A percentile compares a stretch with the other conserved stretches of the same genome.
Conservation (phyloP, 2,797 vertebrate species). For the Liparis tanakae region DNA sequence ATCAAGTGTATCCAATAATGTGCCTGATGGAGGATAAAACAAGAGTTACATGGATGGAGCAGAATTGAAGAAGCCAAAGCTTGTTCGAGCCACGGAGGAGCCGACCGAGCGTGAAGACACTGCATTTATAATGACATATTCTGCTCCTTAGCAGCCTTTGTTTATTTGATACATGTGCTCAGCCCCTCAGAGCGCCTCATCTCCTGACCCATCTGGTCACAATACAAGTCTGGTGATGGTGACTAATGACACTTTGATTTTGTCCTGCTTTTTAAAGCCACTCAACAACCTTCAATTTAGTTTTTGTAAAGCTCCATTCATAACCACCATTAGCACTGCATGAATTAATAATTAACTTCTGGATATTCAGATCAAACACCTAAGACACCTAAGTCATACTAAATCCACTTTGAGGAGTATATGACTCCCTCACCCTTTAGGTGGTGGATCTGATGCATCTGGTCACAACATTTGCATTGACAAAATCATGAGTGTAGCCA, state of each 20-base stretch:
- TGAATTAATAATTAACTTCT: neutral
- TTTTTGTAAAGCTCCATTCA: neutral
- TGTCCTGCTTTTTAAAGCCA: neutral
- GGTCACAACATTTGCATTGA: too few species aligned
- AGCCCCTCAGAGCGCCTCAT: slow-evolving; percentile 6
- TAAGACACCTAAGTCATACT: neutral
- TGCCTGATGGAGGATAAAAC: slow-evolving; percentile 4
- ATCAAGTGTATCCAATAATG: neutral
- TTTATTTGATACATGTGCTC: slow-evolving; percentile 41
- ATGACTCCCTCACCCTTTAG: too few species aligned
- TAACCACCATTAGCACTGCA: neutral
- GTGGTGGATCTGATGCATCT: too few species aligned
- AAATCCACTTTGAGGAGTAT: neutral
- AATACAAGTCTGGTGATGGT: neutral
- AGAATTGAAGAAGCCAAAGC: slow-evolving; percentile 60
- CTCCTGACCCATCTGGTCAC: slow-evolving; percentile 30
- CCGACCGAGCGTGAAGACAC: slow-evolving; percentile 65
- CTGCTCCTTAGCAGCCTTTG: slow-evolving; percentile 67
- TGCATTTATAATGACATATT: slow-evolving; percentile 67
- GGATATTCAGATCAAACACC: too few species aligned
- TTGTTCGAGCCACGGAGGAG: slow-evolving; percentile 51
- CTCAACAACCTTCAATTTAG: neutral
- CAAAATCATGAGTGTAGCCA: too few species aligned
- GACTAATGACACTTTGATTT: neutral
- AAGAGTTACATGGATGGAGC: slow-evolving; percentile 69